Evolutionary conservation across 2,888 invertebrate species (phyloP).

Genomic region (Philonicus albiceps): DNA sequence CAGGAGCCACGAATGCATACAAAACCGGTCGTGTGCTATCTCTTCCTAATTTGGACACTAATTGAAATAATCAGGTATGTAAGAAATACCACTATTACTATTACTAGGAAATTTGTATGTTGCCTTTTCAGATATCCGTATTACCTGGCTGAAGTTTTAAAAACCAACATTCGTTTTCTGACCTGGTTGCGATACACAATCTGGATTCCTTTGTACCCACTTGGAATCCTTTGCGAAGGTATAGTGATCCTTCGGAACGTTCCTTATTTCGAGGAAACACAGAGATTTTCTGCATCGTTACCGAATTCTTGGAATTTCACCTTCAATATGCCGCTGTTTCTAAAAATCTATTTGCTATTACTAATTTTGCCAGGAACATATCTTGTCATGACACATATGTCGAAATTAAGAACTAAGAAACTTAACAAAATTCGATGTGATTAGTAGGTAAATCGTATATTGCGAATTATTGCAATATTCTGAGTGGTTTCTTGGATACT

Average conservation of each 20-base stretch:
- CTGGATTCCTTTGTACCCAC: conserved; percentile 93
- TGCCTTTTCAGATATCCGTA: conserved; percentile 80
- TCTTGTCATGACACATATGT: conserved; percentile 85
- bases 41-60: conserved; percentile 84
- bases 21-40: conserved; percentile 85
- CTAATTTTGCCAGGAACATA: conserved; percentile 80
- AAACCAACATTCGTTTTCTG: conserved; percentile 75
- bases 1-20: conserved; percentile 86
- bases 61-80: conserved; percentile 83
- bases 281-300: conserved; percentile 75
- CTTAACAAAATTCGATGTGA: conserved; percentile 59
- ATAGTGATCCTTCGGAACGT: conserved; percentile 82
- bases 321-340: conserved; percentile 83
- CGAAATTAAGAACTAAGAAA: conserved; percentile 74
- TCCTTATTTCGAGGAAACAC: conserved; percentile 87
- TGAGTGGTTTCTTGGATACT: background rate
- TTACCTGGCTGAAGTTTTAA: conserved; percentile 83
- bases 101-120: background rate
- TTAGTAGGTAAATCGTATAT: background rate
- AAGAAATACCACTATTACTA: background rate
- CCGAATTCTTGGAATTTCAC: conserved; percentile 88
- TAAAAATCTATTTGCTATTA: conserved; percentile 79
- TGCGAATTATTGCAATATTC: background rate
- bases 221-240: conserved; percentile 88
- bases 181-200: conserved; percentile 94